A percentile compares a stretch with the other conserved stretches of the same genome.
These are phyloP conservation scores for Prorops nasuta DNA, from an alignment of 1,140 invertebrate species.

Conservation along the genomic window DNA sequence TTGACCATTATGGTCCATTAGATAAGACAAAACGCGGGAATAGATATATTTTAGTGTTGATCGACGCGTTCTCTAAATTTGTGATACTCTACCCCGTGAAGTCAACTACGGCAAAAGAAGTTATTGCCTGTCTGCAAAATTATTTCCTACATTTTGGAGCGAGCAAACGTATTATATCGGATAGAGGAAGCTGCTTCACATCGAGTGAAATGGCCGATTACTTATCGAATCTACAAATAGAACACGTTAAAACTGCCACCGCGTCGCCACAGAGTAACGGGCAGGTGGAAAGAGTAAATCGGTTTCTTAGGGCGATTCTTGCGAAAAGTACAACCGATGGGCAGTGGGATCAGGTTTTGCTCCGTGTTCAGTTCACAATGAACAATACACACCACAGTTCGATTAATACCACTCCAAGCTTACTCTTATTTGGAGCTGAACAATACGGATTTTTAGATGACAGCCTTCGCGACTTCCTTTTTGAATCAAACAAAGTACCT, in stretches of 20 bases:
- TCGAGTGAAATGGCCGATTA: slow-evolving; percentile 16
- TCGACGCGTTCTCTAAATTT: slow-evolving; percentile 32
- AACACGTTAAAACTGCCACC: slow-evolving; percentile 24
- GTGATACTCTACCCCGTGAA: slow-evolving; percentile 17
- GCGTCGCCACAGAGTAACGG: slow-evolving; percentile 27
- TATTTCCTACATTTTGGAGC: slow-evolving; percentile 6
- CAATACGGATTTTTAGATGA: too few species aligned
- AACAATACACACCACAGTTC: not conserved
- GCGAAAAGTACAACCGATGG: not conserved
- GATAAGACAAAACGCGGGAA: slow-evolving; percentile 23
- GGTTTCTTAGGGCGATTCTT: too few species aligned
- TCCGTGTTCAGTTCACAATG: not conserved
- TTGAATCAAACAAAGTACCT: too few species aligned
- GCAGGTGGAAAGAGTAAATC: slow-evolving; percentile 17
- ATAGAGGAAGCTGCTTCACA: slow-evolving; percentile 13
- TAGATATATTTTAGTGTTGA: slow-evolving; percentile 25
- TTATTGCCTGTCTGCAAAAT: slow-evolving; percentile 2
- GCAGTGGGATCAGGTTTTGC: not conserved
- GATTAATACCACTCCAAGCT: not conserved
- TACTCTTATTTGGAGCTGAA: not conserved
- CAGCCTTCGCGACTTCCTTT: too few species aligned
- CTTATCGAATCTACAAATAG: slow-evolving; percentile 22
- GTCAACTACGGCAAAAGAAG: slow-evolving; percentile 23
- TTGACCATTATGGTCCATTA: slow-evolving; percentile 33
- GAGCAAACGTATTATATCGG: slow-evolving; percentile 7